phyloP scores from a whole-genome alignment of 2,888 invertebrate genomes.

The Aspidiotus destructor region DNA sequence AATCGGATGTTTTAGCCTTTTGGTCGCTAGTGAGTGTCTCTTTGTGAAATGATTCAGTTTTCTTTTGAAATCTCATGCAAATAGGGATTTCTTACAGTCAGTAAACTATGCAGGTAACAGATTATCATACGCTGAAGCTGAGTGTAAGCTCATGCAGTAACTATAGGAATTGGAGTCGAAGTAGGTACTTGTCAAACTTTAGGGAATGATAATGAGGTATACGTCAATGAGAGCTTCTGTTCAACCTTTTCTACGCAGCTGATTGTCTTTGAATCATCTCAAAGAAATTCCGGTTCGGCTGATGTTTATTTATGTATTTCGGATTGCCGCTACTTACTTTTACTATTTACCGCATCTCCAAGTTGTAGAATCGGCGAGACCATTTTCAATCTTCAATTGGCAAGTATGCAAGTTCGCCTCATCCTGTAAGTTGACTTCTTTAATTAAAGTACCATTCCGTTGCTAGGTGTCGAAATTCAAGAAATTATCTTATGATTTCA shows the following conservation, averaged over 20 bases:
- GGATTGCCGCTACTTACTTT: slow-evolving; percentile 72
- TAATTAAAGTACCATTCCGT: too few relatives aligned
- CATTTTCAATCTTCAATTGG: slow-evolving; percentile 74
- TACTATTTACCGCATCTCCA: slow-evolving; percentile 65
- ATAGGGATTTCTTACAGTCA: too few relatives aligned
- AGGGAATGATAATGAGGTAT: background rate
- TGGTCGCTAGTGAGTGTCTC: too few relatives aligned
- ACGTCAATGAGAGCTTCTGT: background rate
- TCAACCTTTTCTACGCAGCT: slow-evolving; percentile 71
- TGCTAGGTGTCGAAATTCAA: too few relatives aligned
- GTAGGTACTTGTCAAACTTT: slow-evolving; percentile 43
- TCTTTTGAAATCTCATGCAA: too few relatives aligned
- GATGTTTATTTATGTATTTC: slow-evolving; percentile 95
- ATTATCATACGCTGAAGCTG: slow-evolving; percentile 65
- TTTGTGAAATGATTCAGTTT: too few relatives aligned
- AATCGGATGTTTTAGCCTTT: too few relatives aligned
- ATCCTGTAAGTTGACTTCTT: slow-evolving; percentile 57
- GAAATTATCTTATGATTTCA: slow-evolving; percentile 39
- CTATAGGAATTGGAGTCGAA: slow-evolving; percentile 91
- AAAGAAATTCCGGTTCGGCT: slow-evolving; percentile 83
- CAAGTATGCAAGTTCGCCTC: slow-evolving; percentile 86
- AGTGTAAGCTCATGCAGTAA: slow-evolving; percentile 60
- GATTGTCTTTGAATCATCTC: slow-evolving; percentile 92
- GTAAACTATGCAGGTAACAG: slow-evolving; percentile 52
- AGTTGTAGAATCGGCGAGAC: slow-evolving; percentile 62